A percentile compares a stretch with the other conserved stretches of the same genome.
phyloP scores from a whole-genome alignment of 2,888 invertebrate genomes.

The Mamestra brassicae region DNA sequence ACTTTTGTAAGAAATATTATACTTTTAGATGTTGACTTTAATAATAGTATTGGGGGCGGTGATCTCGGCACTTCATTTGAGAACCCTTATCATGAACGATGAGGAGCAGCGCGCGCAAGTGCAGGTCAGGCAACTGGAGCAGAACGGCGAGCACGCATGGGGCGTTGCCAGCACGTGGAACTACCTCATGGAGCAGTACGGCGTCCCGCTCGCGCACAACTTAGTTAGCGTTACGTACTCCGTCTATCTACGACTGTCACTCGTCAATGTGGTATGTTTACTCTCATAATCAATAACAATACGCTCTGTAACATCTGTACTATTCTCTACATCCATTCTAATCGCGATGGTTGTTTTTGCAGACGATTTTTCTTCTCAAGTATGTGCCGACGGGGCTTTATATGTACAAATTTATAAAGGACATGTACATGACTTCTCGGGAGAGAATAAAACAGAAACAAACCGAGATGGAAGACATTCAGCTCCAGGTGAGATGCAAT shows the following conservation, averaged over 20 bases:
- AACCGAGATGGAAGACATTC: slow-evolving; percentile 82
- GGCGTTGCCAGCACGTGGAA: slow-evolving; percentile 59
- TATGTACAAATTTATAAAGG: slow-evolving; percentile 78
- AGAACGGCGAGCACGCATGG: slow-evolving; percentile 40
- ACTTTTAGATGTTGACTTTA: slow-evolving; percentile 69
- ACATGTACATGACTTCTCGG: slow-evolving; percentile 75
- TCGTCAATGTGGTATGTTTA: slow-evolving; percentile 78
- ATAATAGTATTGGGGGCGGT: slow-evolving; percentile 65
- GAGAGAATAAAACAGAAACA: slow-evolving; percentile 78
- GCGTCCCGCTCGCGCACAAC: slow-evolving; percentile 72
- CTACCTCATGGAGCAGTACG: slow-evolving; percentile 72
- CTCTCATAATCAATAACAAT: not conserved
- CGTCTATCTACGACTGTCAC: slow-evolving; percentile 75
- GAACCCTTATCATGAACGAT: slow-evolving; percentile 65
- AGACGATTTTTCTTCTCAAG: slow-evolving; percentile 80
- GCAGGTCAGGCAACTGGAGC: slow-evolving; percentile 33
- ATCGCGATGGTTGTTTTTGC: slow-evolving; percentile 31
- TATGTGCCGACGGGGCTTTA: slow-evolving; percentile 81
- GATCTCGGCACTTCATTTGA: slow-evolving; percentile 61
- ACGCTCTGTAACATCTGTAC: not conserved
- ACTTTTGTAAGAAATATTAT: slow-evolving; percentile 58
- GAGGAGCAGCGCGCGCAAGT: slow-evolving; percentile 56
- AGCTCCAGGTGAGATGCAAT: slow-evolving; percentile 78
- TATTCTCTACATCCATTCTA: not conserved
- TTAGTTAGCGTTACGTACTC: slow-evolving; percentile 73